Percentiles rank a stretch among this genome's conserved stretches.
These are phyloP conservation scores for Pseudomugil gertrudae DNA, from an alignment of 2,797 vertebrate species.

Conservation along the genomic window DNA sequence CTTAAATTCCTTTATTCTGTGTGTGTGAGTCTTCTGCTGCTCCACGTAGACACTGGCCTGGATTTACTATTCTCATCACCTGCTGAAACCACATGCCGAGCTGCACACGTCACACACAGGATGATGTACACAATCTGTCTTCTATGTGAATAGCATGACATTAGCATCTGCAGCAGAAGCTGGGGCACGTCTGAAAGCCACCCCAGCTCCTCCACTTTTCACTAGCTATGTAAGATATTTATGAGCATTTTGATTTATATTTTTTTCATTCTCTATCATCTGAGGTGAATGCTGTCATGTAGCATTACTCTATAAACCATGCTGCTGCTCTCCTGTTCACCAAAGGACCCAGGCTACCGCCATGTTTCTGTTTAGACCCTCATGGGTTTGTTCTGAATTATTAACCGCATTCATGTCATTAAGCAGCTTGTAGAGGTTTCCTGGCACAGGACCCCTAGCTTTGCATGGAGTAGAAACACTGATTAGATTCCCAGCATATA, in stretches of 20 bases:
- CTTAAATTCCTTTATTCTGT: constrained; percentile 8
- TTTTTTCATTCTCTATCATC: constrained; percentile 77
- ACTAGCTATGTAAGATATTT: constrained; percentile 76
- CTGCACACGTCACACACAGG: constrained; percentile 11
- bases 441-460: constrained; percentile 24
- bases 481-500: constrained; percentile 54
- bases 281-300: constrained; percentile 80
- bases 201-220: constrained; percentile 34
- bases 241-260: constrained; percentile 80
- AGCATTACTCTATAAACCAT: constrained; percentile 64
- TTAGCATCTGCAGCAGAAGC: constrained; percentile 44
- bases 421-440: constrained; percentile 44
- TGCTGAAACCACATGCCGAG: constrained; percentile 16
- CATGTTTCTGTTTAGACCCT: constrained; percentile 55
- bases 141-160: constrained; percentile 46
- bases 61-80: constrained; percentile 28
- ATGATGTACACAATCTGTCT: constrained; percentile 38
- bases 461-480: constrained; percentile 50
- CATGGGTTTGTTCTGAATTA: constrained; percentile 68
- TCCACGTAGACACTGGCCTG: constrained; percentile 21
- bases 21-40: constrained; percentile 9
- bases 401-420: constrained; percentile 70
- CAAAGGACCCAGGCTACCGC: constrained; percentile 29
- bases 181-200: constrained; percentile 39
- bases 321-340: constrained; percentile 44